Evolutionary conservation across 2,113 vertebrate species (phyloP).

Genomic region (Sisor rabdophorus): DNA sequence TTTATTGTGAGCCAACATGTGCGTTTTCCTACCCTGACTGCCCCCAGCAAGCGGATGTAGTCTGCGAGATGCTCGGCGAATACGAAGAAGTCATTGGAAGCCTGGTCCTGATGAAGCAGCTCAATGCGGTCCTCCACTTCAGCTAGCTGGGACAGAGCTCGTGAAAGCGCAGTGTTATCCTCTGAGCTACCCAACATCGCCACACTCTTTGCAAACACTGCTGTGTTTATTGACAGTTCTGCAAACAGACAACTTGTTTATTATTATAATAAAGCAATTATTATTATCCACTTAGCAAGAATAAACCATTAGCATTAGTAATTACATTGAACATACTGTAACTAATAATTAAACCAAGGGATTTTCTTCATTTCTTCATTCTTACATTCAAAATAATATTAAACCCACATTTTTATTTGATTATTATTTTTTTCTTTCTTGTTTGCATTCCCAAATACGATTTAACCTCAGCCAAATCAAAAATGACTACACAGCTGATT

Average conservation of each 20-base stretch:
- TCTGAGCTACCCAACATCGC: constrained; percentile 97
- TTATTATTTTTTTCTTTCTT: too few species aligned
- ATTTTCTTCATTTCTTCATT: too few species aligned
- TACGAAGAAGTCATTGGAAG: constrained; percentile 84
- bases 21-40: constrained; percentile 75
- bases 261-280: too few species aligned
- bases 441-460: too few species aligned
- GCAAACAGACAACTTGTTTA: not conserved
- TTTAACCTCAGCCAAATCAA: too few species aligned
- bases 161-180: constrained; percentile 93
- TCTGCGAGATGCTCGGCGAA: constrained; percentile 90
- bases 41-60: constrained; percentile 88
- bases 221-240: constrained; percentile 85
- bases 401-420: too few species aligned
- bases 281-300: too few species aligned
- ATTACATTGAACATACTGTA: too few species aligned
- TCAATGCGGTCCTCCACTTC: constrained; percentile 97
- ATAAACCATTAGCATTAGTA: too few species aligned
- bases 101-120: constrained; percentile 93
- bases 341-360: too few species aligned
- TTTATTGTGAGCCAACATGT: not conserved
- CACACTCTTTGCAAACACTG: constrained; percentile 90
- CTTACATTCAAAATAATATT: too few species aligned
- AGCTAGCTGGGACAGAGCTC: constrained; percentile 91
- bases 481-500: too few species aligned